phyloP scores from a whole-genome alignment of 1,140 invertebrate genomes.

The Plodia interpunctella region DNA sequence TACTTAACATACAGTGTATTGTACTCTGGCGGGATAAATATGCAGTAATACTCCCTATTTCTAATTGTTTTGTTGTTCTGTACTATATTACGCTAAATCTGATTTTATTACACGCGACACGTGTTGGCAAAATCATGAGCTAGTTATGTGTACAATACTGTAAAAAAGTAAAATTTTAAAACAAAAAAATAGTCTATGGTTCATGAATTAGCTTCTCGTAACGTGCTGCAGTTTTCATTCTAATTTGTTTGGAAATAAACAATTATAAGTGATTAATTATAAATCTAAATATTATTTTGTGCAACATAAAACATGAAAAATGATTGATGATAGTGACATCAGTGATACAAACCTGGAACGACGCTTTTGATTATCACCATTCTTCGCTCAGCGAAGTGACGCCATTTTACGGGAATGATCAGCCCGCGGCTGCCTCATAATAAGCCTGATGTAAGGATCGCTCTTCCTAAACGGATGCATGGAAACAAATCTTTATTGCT shows the following conservation, averaged over 20 bases:
- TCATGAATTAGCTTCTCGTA: slow-evolving; percentile 73
- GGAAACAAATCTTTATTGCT: slow-evolving; percentile 69
- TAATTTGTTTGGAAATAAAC: slow-evolving; percentile 74
- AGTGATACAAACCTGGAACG: slow-evolving; percentile 44
- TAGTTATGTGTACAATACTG: slow-evolving; percentile 32
- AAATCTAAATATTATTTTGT: slow-evolving; percentile 42
- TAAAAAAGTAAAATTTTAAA: slow-evolving; percentile 45
- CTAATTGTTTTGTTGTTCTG: no score
- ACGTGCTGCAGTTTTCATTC: slow-evolving; percentile 61
- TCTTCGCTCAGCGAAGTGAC: slow-evolving; percentile 72
- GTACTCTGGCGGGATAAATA: no score
- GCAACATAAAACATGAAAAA: slow-evolving; percentile 44
- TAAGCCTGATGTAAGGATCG: slow-evolving; percentile 71
- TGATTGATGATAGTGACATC: slow-evolving; percentile 48
- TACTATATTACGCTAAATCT: no score
- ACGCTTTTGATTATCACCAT: slow-evolving; percentile 65
- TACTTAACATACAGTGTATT: no score
- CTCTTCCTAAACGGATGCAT: slow-evolving; percentile 67
- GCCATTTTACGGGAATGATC: slow-evolving; percentile 78
- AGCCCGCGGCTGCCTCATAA: slow-evolving; percentile 73
- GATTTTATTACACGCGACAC: background rate
- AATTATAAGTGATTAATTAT: slow-evolving; percentile 44
- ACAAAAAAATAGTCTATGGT: slow-evolving; percentile 56
- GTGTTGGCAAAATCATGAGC: slow-evolving; percentile 19
- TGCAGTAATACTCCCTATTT: no score